Evolutionary conservation across 2,888 invertebrate species (phyloP).

Genomic region (Mythimna vitellina): DNA sequence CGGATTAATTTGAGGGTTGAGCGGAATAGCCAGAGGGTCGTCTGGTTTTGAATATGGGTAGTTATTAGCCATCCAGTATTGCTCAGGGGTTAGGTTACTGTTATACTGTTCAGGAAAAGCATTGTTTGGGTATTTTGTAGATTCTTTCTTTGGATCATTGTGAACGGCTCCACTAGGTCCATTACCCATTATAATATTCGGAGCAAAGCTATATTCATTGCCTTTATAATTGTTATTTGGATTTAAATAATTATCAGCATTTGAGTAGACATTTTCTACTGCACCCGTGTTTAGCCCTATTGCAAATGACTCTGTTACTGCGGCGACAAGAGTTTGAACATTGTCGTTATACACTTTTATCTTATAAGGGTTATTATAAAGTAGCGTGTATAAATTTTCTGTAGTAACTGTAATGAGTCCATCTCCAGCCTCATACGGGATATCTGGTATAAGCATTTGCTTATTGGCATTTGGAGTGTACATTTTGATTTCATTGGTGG

Average conservation of each 20-base stretch:
- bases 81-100: neutral
- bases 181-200: neutral
- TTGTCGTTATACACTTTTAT: constrained; percentile 43
- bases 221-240: constrained; percentile 6
- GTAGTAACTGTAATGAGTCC: constrained; percentile 44
- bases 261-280: constrained; percentile 44
- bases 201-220: constrained; percentile 23
- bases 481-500: constrained; percentile 64
- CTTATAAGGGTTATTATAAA: constrained; percentile 46
- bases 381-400: constrained; percentile 52
- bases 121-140: neutral
- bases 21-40: neutral
- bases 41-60: constrained; percentile 19
- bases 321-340: constrained; percentile 13
- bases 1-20: neutral
- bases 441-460: constrained; percentile 77
- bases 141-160: constrained; percentile 8
- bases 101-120: neutral
- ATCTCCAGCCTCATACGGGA: constrained; percentile 70
- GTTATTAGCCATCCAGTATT: constrained; percentile 15
- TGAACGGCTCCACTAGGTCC: constrained; percentile 2
- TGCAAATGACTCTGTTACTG: constrained; percentile 17
- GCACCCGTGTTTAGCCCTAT: constrained; percentile 52
- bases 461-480: constrained; percentile 74
- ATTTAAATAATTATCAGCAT: constrained; percentile 9